Evolutionary conservation across 1,140 invertebrate genomes (phyloP).

Genomic region (Piezodorus guildinii): DNA sequence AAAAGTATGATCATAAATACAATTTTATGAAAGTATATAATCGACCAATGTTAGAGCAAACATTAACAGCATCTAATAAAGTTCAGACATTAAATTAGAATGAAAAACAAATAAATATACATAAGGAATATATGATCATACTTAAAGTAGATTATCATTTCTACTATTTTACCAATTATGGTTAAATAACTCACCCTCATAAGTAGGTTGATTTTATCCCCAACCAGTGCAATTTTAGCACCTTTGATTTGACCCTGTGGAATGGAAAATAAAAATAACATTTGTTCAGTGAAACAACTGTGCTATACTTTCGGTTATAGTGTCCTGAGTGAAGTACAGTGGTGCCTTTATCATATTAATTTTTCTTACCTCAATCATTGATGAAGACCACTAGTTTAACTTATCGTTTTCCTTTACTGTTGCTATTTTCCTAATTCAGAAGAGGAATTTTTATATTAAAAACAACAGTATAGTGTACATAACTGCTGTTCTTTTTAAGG

Average conservation of each 20-base stretch:
- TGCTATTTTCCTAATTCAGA: conserved; percentile 10
- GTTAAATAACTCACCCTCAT: conserved; percentile 25
- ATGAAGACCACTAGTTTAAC: not conserved
- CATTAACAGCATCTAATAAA: too few relatives aligned
- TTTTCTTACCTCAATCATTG: not conserved
- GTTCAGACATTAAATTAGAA: too few relatives aligned
- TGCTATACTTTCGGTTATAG: not conserved
- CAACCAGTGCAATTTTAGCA: conserved; percentile 26
- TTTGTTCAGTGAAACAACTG: conserved; percentile 1
- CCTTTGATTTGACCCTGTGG: conserved; percentile 22
- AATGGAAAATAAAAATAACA: conserved; percentile 6
- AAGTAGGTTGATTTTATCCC: conserved; percentile 27
- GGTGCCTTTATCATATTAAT: not conserved
- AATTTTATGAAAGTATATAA: too few relatives aligned
- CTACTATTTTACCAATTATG: not conserved
- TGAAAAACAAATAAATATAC: too few relatives aligned
- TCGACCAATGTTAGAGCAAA: too few relatives aligned
- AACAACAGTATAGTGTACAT: too few relatives aligned
- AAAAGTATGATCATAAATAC: too few relatives aligned
- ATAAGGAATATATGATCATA: not conserved
- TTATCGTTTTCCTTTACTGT: conserved; percentile 10
- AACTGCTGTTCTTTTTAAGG: too few relatives aligned
- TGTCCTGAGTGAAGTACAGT: not conserved
- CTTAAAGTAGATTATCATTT: not conserved
- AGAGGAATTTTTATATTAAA: not conserved